phyloP scores from a whole-genome alignment of 2,888 invertebrate genomes.

The Nomada lathburiana region DNA sequence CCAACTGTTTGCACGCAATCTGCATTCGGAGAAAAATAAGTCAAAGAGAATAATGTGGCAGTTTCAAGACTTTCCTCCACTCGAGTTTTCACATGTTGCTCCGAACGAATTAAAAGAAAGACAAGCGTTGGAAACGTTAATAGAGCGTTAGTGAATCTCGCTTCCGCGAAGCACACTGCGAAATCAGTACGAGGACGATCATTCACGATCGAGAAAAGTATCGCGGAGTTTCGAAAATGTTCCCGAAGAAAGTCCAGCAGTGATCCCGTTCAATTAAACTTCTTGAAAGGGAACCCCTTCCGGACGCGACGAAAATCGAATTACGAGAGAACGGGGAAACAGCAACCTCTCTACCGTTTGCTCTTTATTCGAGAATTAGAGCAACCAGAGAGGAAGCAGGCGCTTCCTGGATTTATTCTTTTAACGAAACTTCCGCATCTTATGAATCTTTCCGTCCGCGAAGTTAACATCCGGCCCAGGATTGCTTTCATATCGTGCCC shows the following conservation, averaged over 20 bases:
- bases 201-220: background rate
- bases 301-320: slow-evolving; percentile 34
- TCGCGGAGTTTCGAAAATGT: background rate
- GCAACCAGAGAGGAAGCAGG: background rate
- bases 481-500: background rate
- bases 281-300: slow-evolving; percentile 24
- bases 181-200: background rate
- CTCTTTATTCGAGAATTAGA: slow-evolving; percentile 30
- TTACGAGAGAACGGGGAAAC: slow-evolving; percentile 10
- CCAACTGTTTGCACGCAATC: no score
- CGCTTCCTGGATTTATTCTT: slow-evolving; percentile 28
- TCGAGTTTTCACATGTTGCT: no score
- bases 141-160: background rate
- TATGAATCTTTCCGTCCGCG: background rate
- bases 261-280: slow-evolving; percentile 45
- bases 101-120: no score
- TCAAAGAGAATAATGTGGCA: no score
- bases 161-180: background rate
- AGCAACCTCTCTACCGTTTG: background rate
- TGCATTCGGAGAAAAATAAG: no score
- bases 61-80: no score
- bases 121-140: background rate
- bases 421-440: background rate
- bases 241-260: background rate
- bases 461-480: background rate